Evolutionary conservation across 2,888 invertebrate genomes (phyloP), one percentile per base, ranked within the genome.

Genomic region (Octonoba sinensis): DNA sequence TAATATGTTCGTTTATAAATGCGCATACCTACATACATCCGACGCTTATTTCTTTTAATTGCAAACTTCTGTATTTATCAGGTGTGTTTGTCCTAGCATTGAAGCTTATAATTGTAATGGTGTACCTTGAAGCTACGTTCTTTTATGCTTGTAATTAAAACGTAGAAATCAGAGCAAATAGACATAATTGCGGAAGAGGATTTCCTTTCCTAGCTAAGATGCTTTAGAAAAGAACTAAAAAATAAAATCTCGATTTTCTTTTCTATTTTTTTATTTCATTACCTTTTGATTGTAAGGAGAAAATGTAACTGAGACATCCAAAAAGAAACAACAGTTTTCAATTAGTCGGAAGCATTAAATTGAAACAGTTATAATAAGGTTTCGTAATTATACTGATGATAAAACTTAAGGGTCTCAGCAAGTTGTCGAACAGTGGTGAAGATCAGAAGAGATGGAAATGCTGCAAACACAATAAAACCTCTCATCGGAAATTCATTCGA

Each of bases 131-230:
- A 67, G 71, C 72, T 56, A 65, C 44, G 71, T 81, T 73, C 79
- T 81, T 81, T 81, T 69, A 81, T 81, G 73, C 67, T 69, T 69
- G 73, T 74, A 81, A 81, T 81, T 81, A 81, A 74, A 69, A 81
- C 73, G 73, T 73, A 79, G 79, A 81, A 81, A 81, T 81, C 79
- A 81, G 74, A 81, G 79, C 49, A 81, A 81, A 81, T 81, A 81
- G 79, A 81, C 72, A 81, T 81, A 81, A 81, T 81, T 81, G 79
- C 73, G 73, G 72, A 51, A 69, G 73, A 69, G 73, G 69, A 73
- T 73, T 73, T 73, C 73, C 69, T 74, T 76, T 66, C 24, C 44
- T 36, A 56, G 20, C 56, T 47, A 18, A n/a, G 18, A 44, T 62
- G 62, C 44, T 62, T 62, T 62, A 62, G 44, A n/a, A 44, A 27